Conservation (phyloP, 2,113 vertebrate species). For the Heloderma charlesbogerti region DNA sequence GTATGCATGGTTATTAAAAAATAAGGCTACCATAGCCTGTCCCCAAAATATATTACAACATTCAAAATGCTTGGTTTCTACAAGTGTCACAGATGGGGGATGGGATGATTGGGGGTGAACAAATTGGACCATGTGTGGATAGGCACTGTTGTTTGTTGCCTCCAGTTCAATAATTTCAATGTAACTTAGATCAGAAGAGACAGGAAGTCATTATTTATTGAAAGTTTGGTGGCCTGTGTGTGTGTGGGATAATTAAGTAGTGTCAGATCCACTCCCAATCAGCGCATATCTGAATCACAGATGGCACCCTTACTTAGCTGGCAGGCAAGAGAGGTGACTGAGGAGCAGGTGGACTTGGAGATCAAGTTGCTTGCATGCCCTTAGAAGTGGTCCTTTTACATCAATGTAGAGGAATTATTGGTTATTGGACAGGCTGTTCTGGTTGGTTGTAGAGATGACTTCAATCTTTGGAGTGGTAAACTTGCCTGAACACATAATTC, state of each 20-base stretch:
- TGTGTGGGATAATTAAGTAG: not conserved
- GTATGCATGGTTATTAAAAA: constrained; percentile 74
- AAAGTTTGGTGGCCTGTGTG: not conserved
- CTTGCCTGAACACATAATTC: constrained; percentile 44
- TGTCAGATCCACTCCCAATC: constrained; percentile 45
- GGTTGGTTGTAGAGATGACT: constrained; percentile 40
- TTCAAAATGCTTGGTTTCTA: constrained; percentile 35
- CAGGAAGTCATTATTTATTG: not conserved
- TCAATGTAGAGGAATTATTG: constrained; percentile 1
- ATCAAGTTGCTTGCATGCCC: constrained; percentile 34
- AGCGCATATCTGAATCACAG: constrained; percentile 19
- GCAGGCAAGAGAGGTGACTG: constrained; percentile 22
- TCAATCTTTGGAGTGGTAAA: constrained; percentile 38
- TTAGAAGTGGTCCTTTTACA: constrained; percentile 18
- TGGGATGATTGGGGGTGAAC: constrained; percentile 23
- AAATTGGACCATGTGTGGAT: constrained; percentile 21
- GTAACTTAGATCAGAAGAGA: not conserved
- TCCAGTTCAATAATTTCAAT: constrained; percentile 33
- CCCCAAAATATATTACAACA: constrained; percentile 50
- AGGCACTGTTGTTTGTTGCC: constrained; percentile 49
- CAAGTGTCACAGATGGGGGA: constrained; percentile 27
- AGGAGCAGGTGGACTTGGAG: not conserved
- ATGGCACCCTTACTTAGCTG: not conserved
- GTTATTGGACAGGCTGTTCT: constrained; percentile 34
- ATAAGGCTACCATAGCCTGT: constrained; percentile 72